Base-by-base conservation (phyloP, 2,888 invertebrate genomes). In the Ichneumoninae sp. region DNA sequence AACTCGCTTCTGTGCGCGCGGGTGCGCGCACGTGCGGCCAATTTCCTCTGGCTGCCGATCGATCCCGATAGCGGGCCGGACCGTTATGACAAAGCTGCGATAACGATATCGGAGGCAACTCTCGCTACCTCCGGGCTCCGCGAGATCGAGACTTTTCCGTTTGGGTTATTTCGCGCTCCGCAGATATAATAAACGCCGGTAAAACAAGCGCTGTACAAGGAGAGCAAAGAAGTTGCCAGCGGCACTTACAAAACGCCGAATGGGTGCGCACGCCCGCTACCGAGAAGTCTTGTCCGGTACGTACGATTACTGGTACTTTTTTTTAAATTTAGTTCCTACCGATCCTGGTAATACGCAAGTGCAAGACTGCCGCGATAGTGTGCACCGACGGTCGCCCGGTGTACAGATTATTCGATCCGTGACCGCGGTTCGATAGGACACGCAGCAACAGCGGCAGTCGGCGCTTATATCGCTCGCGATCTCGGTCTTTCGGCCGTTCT, bases 1-100 rank as follows among this genome's bases (percentile, higher is more conserved):
- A 57, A 68, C 44, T 71, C 65, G 80, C 71, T 84, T 71, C 74
- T 76, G 78, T 82, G 82, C 81, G 71, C 71, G 71, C 71, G 74
- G 44, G 68, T 57, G 85, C 76, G 76, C 87, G 82, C 87, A 86
- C 86, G 89, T 86, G 86, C 87, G 88, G 81, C 22, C 75, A 50
- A 75, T 75, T 75, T 75, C 65, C 65, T 65, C 75, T 3, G 7
- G 65, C 50, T 19, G 65, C 13, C 63, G 75, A 75, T 75, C 75
- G 63, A 52, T 52, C 50, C 33, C 65, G 65, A 73, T 73, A 73
- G 57, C 60, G 22, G 36, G 22, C 22, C 50, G 60, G 54, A 85
- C 85, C 85, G 85, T 85, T 82, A 82, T 79, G 71, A 79, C 78
- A 79, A 83, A 83, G 75, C 63, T 26, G 65, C 83, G 83, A 83